Base-by-base conservation (phyloP, 2,888 invertebrate species). In the Aporophyla lueneburgensis region DNA sequence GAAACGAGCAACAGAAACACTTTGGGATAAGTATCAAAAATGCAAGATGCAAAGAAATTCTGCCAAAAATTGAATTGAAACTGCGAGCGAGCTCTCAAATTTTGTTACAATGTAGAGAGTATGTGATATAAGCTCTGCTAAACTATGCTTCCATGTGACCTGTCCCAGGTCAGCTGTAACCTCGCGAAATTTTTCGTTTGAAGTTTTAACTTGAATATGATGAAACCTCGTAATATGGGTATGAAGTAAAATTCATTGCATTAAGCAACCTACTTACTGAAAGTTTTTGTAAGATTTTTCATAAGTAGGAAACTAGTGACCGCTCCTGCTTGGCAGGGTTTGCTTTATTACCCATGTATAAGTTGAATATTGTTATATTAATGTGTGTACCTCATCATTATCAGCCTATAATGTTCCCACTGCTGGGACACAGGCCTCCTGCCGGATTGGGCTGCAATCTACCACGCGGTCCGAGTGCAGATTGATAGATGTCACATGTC, bases 41-140 rank as follows among this genome's bases (percentile, higher is more conserved):
- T 58, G 16, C 16, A 27, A 59, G 59, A 79, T 53, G 46, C 21
- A 46, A 54, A 51, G 62, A 77, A 71, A 63, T 70, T 33, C 27
- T 33, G 24, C 43, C 43, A 58, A 62, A 68, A 80, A 84, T 70
- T 76, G 46, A 77, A 84, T 81, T 80, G 78, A 74, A 78, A 80
- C 65, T 61, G 58, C 72, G 75, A 74, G 77, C 40, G 33, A 74
- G 58, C 74, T 80, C 77, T 87, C 71, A 86, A 88, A 86, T 86
- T 81, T 84, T 78, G 86, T 79, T 84, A 78, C 70, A 73, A 76
- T 76, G 66, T 80, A 71, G 59, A 80, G 74, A 74, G 69, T 74
- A n/a, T n/a, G 70, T 76, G 76, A 82, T 83, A 81, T 76, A 74
- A 76, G 71, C 21, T 51, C 51, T 14, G 33, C 33, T 14, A 65